phyloP scores from a whole-genome alignment of 2,888 invertebrate genomes.

The Pyrrhosoma nymphula region DNA sequence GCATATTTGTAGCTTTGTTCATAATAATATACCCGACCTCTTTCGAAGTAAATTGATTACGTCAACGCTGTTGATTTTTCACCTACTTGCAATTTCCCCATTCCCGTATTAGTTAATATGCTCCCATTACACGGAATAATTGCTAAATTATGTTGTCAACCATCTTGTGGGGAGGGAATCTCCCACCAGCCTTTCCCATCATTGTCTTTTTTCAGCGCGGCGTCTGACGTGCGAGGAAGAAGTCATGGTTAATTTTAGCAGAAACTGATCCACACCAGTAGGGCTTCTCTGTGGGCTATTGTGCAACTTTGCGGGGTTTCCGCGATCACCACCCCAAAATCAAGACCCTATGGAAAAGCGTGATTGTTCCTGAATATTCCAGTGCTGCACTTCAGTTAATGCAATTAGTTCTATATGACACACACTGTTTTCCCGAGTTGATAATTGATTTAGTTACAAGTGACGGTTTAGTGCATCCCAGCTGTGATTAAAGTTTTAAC shows the following conservation, averaged over 20 bases:
- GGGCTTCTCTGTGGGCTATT: slow-evolving; percentile 7
- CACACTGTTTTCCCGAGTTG: background rate
- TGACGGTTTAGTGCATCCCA: background rate
- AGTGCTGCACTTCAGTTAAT: background rate
- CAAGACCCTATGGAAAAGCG: background rate
- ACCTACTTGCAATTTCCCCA: no score
- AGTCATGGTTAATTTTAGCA: slow-evolving; percentile 9
- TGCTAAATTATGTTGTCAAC: background rate
- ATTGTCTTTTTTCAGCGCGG: background rate
- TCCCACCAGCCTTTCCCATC: background rate
- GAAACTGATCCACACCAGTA: background rate
- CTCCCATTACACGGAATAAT: no score
- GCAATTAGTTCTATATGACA: background rate
- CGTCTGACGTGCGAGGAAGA: background rate
- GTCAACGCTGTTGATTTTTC: no score
- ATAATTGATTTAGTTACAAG: background rate
- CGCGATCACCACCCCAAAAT: background rate
- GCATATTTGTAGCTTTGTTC: no score
- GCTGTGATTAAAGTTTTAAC: background rate
- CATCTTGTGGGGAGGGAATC: background rate
- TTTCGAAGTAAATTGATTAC: no score
- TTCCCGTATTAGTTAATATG: no score
- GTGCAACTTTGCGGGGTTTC: background rate
- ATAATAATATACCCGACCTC: no score
- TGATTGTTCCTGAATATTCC: background rate